Percentiles rank a stretch among this genome's conserved stretches.
Conservation (phyloP, 2,888 invertebrate genomes). For the Pollenia amentaria region DNA sequence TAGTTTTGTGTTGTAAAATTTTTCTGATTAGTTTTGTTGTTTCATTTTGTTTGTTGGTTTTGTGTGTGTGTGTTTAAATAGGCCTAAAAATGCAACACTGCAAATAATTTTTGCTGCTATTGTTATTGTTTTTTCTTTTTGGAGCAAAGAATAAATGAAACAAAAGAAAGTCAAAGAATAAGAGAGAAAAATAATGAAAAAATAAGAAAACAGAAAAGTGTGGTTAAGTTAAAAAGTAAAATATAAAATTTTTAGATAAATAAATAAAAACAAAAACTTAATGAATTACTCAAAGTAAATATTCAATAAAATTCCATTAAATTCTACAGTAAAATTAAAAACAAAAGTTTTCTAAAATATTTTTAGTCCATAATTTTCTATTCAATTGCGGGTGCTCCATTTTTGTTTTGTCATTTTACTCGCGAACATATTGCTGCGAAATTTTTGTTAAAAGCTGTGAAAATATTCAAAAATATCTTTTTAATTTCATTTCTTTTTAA, state of each 20-base stretch:
- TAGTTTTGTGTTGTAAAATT: slow-evolving; percentile 34
- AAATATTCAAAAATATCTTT: slow-evolving; percentile 10
- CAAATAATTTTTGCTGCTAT: slow-evolving; percentile 7
- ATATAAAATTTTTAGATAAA: slow-evolving; percentile 53
- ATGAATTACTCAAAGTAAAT: slow-evolving; percentile 46
- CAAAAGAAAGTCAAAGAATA: slow-evolving; percentile 70
- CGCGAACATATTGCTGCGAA: slow-evolving; percentile 62
- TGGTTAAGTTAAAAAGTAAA: slow-evolving; percentile 74
- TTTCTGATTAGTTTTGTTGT: slow-evolving; percentile 21
- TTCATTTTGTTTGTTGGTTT: slow-evolving; percentile 32
- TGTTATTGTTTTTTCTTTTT: slow-evolving; percentile 29
- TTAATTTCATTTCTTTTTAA: slow-evolving; percentile 5
- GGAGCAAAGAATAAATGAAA: slow-evolving; percentile 35
- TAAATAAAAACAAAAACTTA: slow-evolving; percentile 37
- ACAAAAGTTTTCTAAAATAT: slow-evolving; percentile 19
- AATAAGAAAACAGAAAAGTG: slow-evolving; percentile 73
- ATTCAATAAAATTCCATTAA: background rate
- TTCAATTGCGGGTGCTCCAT: slow-evolving; percentile 60
- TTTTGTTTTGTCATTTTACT: slow-evolving; percentile 37
- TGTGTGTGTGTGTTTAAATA: slow-evolving; percentile 8
- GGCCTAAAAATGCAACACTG: slow-evolving; percentile 59
- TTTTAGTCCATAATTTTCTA: slow-evolving; percentile 36
- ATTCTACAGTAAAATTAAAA: background rate
- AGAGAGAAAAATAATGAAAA: slow-evolving; percentile 49
- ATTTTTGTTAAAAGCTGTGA: slow-evolving; percentile 36